Base-by-base conservation (phyloP, 1,140 invertebrate genomes). In the Pogonomyrmex barbatus region DNA sequence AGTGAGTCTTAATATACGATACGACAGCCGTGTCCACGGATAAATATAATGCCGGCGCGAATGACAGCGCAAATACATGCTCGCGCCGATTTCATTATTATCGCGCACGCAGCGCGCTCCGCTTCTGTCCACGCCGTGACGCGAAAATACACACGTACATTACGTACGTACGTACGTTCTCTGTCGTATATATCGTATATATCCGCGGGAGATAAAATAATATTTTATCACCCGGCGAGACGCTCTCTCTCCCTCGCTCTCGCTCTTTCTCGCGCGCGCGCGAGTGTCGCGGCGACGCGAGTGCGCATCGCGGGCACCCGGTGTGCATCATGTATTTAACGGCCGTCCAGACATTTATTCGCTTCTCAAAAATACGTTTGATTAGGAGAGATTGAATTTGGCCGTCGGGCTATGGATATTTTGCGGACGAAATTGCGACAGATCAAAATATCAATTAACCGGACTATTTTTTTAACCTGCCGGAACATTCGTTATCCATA, bases 1-100 rank as follows among this genome's bases (percentile, higher is more conserved):
- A 93, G 90, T 88, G 89, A 90, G 83, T 92, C 93, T 92, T 92
- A 87, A 93, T 91, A 88, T 83, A 70, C 88, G 89, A 91, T 89
- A 89, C 92, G 87, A 63, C 85, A 79, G 85, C 45, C 78, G 77
- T 75, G 81, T 76, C 78, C 86, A 58, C 56, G 63, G 52, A 75
- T 88, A 87, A 88, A 87, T 87, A 85, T 73, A 84, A 79, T 77
- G 52, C 86, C 79, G 70, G 75, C 50, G 75, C 62, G 87, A 87
- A 71, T 76, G 86, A 76, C 86, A 76, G 56, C 86, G 78, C 78
- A 89, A 89, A 89, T 88, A 87, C 65, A 62, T 68, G 79, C 17
- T 65, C 39, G 85, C 77, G 50, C 70, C 65, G 39, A 60, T 88
- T 87, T 88, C 86, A 45, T 89, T 65, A 70, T 76, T 67, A 58